phyloP scores from a whole-genome alignment of 1,140 invertebrate species.

The Drosophila paulistorum region DNA sequence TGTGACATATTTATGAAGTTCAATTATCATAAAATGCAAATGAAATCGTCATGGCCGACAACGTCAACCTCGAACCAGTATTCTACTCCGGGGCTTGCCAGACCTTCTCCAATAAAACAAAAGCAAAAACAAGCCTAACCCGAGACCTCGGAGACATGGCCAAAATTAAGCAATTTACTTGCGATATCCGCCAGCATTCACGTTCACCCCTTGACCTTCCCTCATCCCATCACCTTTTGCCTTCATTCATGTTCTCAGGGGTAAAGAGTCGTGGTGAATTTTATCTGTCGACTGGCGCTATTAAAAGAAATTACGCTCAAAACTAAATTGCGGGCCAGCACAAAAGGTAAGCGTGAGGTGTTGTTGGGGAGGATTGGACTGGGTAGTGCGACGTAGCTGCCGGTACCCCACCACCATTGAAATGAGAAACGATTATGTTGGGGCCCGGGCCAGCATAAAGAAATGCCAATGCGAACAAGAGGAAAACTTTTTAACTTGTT shows the following conservation, averaged over 20 bases:
- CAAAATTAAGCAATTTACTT: slow-evolving; percentile 81
- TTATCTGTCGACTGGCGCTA: slow-evolving; percentile 77
- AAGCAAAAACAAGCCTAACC: slow-evolving; percentile 62
- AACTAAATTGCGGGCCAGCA: slow-evolving; percentile 77
- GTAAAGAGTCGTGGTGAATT: slow-evolving; percentile 48
- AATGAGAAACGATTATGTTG: slow-evolving; percentile 83
- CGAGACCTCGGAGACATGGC: slow-evolving; percentile 58
- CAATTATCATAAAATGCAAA: slow-evolving; percentile 82
- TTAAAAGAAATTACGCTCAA: slow-evolving; percentile 82
- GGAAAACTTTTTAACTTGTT: slow-evolving; percentile 81
- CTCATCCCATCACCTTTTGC: slow-evolving; percentile 13
- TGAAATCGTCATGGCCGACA: slow-evolving; percentile 81
- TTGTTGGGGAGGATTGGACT: slow-evolving; percentile 9
- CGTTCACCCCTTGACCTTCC: slow-evolving; percentile 53
- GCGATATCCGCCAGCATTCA: slow-evolving; percentile 66
- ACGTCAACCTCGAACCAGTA: slow-evolving; percentile 60
- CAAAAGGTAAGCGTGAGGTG: slow-evolving; percentile 55
- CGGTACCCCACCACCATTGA: slow-evolving; percentile 50
- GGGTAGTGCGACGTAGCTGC: neutral
- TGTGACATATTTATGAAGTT: slow-evolving; percentile 81
- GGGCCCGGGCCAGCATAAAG: slow-evolving; percentile 65
- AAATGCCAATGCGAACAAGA: slow-evolving; percentile 69
- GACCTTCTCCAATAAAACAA: slow-evolving; percentile 70
- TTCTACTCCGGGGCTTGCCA: neutral
- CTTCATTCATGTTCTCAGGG: slow-evolving; percentile 38